A percentile compares a stretch with the other conserved stretches of the same genome.
These are phyloP conservation scores for Augochlora pura DNA, from an alignment of 1,140 invertebrate species.

Conservation along the genomic window DNA sequence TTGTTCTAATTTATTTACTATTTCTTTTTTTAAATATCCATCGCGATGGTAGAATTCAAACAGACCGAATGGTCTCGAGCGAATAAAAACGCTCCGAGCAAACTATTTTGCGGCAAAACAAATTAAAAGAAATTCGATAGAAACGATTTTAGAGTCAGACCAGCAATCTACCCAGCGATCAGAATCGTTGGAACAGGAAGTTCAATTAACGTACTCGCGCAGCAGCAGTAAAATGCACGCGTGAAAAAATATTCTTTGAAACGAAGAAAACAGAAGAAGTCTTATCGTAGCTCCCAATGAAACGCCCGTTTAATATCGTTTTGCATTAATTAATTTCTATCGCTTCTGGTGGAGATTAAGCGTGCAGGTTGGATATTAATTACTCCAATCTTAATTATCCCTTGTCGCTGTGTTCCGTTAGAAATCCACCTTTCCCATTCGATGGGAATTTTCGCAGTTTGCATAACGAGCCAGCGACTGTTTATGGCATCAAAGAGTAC, in stretches of 20 bases:
- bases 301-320: neutral
- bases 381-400: neutral
- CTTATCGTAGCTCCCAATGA: neutral
- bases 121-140: neutral
- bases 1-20: too few relatives aligned
- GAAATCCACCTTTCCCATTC: conserved; percentile 9
- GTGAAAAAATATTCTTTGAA: neutral
- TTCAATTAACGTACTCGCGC: neutral
- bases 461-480: conserved; percentile 41
- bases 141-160: neutral
- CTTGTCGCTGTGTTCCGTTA: neutral
- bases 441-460: neutral
- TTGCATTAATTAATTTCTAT: conserved; percentile 10
- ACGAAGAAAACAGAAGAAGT: too few relatives aligned
- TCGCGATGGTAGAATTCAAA: too few relatives aligned
- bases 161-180: neutral
- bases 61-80: too few relatives aligned
- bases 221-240: neutral
- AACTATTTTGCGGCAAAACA: neutral
- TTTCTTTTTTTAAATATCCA: too few relatives aligned
- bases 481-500: too few relatives aligned
- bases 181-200: neutral
- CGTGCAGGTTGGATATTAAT: neutral
- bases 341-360: neutral
- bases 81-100: neutral